A percentile compares a stretch with the other conserved stretches of the same genome.
phyloP scores from a whole-genome alignment of 2,113 vertebrate species.

The Alosa alosa region DNA sequence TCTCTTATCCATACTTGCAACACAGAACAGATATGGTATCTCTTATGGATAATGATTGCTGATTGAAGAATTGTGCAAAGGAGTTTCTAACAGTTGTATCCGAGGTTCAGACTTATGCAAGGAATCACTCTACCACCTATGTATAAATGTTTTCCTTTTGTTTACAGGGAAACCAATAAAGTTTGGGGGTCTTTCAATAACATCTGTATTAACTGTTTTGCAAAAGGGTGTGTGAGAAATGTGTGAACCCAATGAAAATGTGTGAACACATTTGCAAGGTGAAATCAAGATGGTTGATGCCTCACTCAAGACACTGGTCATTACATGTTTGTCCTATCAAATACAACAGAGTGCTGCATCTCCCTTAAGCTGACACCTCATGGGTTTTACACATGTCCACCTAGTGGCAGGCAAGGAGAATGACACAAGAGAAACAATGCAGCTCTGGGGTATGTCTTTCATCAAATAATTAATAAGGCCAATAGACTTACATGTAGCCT shows the following conservation, averaged over 20 bases:
- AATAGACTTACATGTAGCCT: not conserved
- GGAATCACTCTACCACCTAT: too few relatives aligned
- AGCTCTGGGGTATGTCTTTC: not conserved
- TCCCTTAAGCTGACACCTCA: not conserved
- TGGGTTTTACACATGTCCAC: conserved; percentile 11
- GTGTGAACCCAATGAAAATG: not conserved
- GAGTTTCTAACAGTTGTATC: too few relatives aligned
- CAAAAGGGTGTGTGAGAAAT: too few relatives aligned
- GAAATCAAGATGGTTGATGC: not conserved
- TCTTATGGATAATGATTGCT: too few relatives aligned
- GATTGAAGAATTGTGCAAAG: too few relatives aligned
- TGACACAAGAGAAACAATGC: not conserved
- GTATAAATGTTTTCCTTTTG: too few relatives aligned
- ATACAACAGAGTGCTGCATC: not conserved
- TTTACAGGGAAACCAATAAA: too few relatives aligned
- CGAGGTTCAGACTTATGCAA: too few relatives aligned
- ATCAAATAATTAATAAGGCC: not conserved
- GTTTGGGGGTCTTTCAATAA: too few relatives aligned
- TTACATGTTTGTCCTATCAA: not conserved
- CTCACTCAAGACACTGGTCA: not conserved
- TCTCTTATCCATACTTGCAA: too few relatives aligned
- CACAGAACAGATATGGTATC: too few relatives aligned
- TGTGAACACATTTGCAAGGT: not conserved
- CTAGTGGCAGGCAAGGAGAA: not conserved
- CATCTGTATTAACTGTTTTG: too few relatives aligned